Base-by-base conservation (phyloP, 2,113 vertebrate species). In the Centropus unirufus region DNA sequence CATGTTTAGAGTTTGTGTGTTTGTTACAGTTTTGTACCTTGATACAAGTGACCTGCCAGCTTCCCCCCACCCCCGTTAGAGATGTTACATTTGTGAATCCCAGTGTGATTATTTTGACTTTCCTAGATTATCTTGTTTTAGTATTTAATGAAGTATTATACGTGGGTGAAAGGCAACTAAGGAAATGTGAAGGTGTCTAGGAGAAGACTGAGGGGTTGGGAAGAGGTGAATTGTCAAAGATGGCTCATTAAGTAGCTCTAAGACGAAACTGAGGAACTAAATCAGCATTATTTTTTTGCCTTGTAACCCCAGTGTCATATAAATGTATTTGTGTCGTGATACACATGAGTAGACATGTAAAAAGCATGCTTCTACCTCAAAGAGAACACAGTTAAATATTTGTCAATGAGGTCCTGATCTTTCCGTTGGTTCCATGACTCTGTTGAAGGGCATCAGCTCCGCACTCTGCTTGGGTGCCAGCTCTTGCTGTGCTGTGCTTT, bases 301-400 rank as follows among this genome's bases (percentile, higher is more conserved):
- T 68, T 68, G 14, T 83, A 77, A 19, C n/a, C 15, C 7, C 8
- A 42, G 10, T 9, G 23, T 68, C 22, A 40, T 73, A 3, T 73
- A 29, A 80, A 64, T 59, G 39, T 14, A 13, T 46, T 63, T 6
- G 1, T 55, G 32, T 52, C 32, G 44, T 80, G 52, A 9, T 73
- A 3, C 7, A 52, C 5, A 0, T 2, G 8, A 89, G 63, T 9
- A 61, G 30, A 59, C 7, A 4, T 1, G 4, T 49, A 39, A 17
- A 40, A 16, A 73, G 32, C 11, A 1, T 14, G 22, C 30, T 66
- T 6, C 0, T 64, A 44, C 68, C 73, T 32, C 0, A 0, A 16
- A 49, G 32, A 72, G 22, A 76, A 13, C 3, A 8, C 10, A 15
- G 32, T 64, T 70, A 2, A 72, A 19, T 85, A 3, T 73, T 82